A percentile compares a stretch with the other conserved stretches of the same genome.
Evolutionary conservation across 2,113 vertebrate genomes (phyloP).

Genomic region (Neodon shergylaensis): DNA sequence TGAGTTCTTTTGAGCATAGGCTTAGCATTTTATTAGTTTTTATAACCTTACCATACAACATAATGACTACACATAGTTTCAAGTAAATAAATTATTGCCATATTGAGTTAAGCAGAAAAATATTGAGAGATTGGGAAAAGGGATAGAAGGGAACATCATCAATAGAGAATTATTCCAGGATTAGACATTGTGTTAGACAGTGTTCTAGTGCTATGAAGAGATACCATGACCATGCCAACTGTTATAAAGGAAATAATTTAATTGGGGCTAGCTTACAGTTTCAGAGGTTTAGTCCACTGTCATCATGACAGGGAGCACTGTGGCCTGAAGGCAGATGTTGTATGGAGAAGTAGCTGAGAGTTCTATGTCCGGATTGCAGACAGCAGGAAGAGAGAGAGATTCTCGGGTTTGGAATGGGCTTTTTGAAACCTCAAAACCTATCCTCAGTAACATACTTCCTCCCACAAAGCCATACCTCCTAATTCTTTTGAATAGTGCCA

Average conservation of each 20-base stretch:
- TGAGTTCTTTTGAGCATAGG: background rate
- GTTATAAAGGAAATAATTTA: background rate
- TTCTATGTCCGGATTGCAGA: too few species aligned
- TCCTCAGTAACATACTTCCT: too few species aligned
- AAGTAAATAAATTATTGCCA: conserved; percentile 29
- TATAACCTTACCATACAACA: background rate
- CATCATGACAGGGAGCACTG: too few species aligned
- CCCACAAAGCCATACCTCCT: too few species aligned
- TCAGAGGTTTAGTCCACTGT: too few species aligned
- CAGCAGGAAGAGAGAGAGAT: too few species aligned
- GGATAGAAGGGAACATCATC: background rate
- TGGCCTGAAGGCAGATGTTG: too few species aligned
- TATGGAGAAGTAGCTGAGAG: too few species aligned
- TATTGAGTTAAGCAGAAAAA: conserved; percentile 16
- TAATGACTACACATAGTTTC: background rate
- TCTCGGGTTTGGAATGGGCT: too few species aligned
- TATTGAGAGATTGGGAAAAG: conserved; percentile 1
- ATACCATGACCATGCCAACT: background rate
- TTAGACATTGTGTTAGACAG: background rate
- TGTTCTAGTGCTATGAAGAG: background rate
- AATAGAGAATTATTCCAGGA: background rate
- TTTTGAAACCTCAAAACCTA: too few species aligned
- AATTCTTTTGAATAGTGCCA: too few species aligned
- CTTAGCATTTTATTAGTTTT: conserved; percentile 18
- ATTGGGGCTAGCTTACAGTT: too few species aligned